These are phyloP conservation scores for Leptogaster cylindrica DNA, from an alignment of 2,888 invertebrate species.

Conservation along the genomic window DNA sequence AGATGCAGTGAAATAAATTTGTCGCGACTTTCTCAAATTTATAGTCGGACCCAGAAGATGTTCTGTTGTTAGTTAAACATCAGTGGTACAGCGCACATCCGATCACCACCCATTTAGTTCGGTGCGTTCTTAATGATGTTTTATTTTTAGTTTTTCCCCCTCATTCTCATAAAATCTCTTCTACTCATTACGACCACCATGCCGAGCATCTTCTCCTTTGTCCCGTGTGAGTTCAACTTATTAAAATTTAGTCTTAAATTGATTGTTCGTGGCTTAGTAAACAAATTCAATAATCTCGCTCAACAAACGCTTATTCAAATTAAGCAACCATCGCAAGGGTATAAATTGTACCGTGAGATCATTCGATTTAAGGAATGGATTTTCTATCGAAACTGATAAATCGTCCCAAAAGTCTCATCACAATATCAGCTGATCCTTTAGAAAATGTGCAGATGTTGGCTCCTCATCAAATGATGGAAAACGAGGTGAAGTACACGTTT, in stretches of 20 bases:
- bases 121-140: not conserved
- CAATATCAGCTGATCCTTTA: constrained; percentile 48
- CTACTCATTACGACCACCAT: not conserved
- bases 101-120: constrained; percentile 1
- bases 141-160: constrained; percentile 29
- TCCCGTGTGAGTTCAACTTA: constrained; percentile 6
- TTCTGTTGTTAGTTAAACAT: not conserved
- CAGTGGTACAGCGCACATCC: not conserved
- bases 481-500: constrained; percentile 33
- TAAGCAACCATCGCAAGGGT: not conserved
- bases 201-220: not conserved
- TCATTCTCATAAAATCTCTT: not conserved
- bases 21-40: constrained; percentile 4
- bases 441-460: not conserved
- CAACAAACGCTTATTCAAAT: no score
- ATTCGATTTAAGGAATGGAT: constrained; percentile 53
- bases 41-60: not conserved
- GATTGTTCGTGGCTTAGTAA: constrained; percentile 25
- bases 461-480: constrained; percentile 2
- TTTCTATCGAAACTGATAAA: constrained; percentile 59
- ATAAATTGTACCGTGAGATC: not conserved
- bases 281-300: constrained; percentile 33
- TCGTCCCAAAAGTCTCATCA: constrained; percentile 55
- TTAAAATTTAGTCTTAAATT: constrained; percentile 9
- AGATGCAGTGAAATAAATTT: not conserved